A percentile compares a stretch with the other conserved stretches of the same genome.
Evolutionary conservation across 2,888 invertebrate genomes (phyloP).

Genomic region (Brachyptera risi): DNA sequence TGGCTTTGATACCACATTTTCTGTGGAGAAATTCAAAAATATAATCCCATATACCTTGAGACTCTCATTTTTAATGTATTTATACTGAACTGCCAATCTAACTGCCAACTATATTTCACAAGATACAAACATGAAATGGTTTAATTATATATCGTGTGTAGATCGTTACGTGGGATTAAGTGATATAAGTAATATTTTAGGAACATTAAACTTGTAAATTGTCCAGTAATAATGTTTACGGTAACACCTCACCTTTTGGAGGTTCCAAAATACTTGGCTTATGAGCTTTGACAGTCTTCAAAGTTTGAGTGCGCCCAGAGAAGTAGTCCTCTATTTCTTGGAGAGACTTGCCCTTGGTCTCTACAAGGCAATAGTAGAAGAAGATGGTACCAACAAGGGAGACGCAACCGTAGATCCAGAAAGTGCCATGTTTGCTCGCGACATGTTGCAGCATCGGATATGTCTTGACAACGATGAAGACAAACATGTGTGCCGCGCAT

Average conservation of each 20-base stretch:
- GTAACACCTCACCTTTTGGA: slow-evolving; percentile 41
- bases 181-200: too few species aligned
- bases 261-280: slow-evolving; percentile 39
- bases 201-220: too few species aligned
- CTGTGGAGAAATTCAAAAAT: too few species aligned
- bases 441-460: slow-evolving; percentile 53
- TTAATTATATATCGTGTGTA: too few species aligned
- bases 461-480: slow-evolving; percentile 65
- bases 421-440: slow-evolving; percentile 57
- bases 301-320: slow-evolving; percentile 55
- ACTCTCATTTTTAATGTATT: too few species aligned
- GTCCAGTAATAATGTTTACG: slow-evolving; percentile 35
- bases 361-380: slow-evolving; percentile 62
- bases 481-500: slow-evolving; percentile 59
- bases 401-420: slow-evolving; percentile 54
- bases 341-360: slow-evolving; percentile 62
- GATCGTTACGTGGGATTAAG: too few species aligned
- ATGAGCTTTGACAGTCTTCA: slow-evolving; percentile 37
- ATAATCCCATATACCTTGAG: too few species aligned
- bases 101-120: too few species aligned
- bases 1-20: too few species aligned
- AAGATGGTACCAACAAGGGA: slow-evolving; percentile 50
- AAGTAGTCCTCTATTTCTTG: slow-evolving; percentile 70
- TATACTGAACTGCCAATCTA: too few species aligned
- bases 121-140: too few species aligned